Evolutionary conservation across 2,888 invertebrate genomes (phyloP), one percentile per base, ranked within the genome.

Genomic region (Epicampocera succincta): DNA sequence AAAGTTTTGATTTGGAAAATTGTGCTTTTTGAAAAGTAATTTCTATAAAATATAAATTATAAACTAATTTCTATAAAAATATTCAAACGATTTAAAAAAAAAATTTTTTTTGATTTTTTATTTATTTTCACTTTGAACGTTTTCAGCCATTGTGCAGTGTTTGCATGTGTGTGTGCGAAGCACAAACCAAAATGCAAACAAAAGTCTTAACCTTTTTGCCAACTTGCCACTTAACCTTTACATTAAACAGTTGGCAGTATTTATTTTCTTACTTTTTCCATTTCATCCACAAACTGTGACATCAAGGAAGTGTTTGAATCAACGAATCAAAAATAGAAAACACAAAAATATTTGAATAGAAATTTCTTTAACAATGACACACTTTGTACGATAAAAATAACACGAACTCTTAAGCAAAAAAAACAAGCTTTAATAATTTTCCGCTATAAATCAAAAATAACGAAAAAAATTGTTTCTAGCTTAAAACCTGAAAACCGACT

Each of bases 191-290:
- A 40, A 19, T 11, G 6, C 46, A 40, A 75, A 69, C 73, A 87
- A 88, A 86, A 85, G 85, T 84, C 87, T 87, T 88, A 87, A 88
- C 88, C 88, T 88, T 88, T 88, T 88, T 88, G 87, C 88, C 87
- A 88, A 88, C 87, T 87, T 88, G 87, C 85, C 88, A 87, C 87
- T 88, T 88, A 88, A 88, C 88, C 88, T 88, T 88, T 88, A 87
- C 86, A 85, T 75, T 60, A 11, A 84, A 83, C 74, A 56, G 60
- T 71, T 75, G 58, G 21, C n/a, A 13, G 19, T 40, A 69, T 50
- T 9, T 56, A 12, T 40, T 29, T 58, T 17, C 15, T 60, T 72
- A 21, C 25, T 71, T 56, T 19, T 69, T 58, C 21, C 46, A 65
- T 40, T 52, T 44, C 65, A 42, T 58, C 50, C 52, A 25, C 9